These are phyloP conservation scores for Ectemnius continuus DNA, from an alignment of 2,888 invertebrate species.

Conservation along the genomic window DNA sequence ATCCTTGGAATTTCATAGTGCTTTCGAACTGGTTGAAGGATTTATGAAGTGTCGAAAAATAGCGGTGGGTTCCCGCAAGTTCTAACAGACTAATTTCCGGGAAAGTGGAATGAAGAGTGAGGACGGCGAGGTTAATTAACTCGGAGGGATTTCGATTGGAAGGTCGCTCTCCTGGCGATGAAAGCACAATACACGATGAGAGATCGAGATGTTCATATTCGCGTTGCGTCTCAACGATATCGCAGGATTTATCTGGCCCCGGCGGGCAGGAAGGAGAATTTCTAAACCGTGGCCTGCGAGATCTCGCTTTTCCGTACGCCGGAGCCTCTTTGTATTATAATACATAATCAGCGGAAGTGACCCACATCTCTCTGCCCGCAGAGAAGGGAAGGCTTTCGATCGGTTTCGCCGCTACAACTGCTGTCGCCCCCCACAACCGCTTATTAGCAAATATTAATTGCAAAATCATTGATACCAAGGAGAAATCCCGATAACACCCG, in stretches of 20 bases:
- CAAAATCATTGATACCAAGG: conserved; percentile 5
- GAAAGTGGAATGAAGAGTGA: conserved; percentile 49
- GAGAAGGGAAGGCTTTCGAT: not conserved
- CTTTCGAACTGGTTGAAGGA: no score
- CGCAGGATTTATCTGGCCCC: conserved; percentile 37
- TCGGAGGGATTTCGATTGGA: conserved; percentile 30
- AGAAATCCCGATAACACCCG: not conserved
- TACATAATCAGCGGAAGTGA: conserved; percentile 49
- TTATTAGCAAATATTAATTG: conserved; percentile 6
- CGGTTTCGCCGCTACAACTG: not conserved
- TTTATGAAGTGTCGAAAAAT: no score
- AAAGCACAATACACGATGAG: conserved; percentile 25
- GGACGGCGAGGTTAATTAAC: conserved; percentile 25
- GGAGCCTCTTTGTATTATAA: conserved; percentile 13
- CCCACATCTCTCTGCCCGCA: conserved; percentile 39
- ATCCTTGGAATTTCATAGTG: no score
- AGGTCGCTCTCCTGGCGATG: conserved; percentile 18
- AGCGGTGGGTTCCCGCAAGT: no score
- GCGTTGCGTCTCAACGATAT: conserved; percentile 30
- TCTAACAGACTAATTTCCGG: conserved; percentile 6
- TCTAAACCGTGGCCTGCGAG: conserved; percentile 32
- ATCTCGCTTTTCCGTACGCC: conserved; percentile 23
- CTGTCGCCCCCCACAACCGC: not conserved
- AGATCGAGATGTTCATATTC: conserved; percentile 30
- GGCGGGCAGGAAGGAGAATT: conserved; percentile 39